phyloP scores from a whole-genome alignment of 2,888 invertebrate species.

The Beris morrisii region DNA sequence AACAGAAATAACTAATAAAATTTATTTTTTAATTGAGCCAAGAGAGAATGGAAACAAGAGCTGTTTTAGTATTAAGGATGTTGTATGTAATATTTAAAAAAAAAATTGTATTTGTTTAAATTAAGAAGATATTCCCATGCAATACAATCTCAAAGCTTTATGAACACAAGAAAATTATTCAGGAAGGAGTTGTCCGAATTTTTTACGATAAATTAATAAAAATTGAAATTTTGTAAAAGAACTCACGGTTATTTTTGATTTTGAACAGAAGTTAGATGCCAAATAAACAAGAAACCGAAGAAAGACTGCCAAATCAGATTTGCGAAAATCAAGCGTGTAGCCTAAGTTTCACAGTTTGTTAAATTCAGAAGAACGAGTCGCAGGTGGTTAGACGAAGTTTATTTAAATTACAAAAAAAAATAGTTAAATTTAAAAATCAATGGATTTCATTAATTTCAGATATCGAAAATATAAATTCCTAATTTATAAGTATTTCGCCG shows the following conservation, averaged over 20 bases:
- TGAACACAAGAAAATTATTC: slow-evolving; percentile 11
- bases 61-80: slow-evolving; percentile 17
- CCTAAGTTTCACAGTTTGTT: too few species aligned
- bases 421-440: slow-evolving; percentile 2
- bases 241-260: too few species aligned
- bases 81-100: not conserved
- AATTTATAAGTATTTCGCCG: slow-evolving; percentile 56
- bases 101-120: slow-evolving; percentile 18
- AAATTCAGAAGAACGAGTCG: too few species aligned
- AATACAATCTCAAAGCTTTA: slow-evolving; percentile 28
- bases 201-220: slow-evolving; percentile 24
- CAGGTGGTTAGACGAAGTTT: not conserved
- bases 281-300: too few species aligned
- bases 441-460: not conserved
- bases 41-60: not conserved
- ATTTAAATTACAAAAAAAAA: slow-evolving; percentile 17
- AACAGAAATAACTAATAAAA: not conserved
- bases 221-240: not conserved
- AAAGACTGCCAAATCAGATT: too few species aligned
- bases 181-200: slow-evolving; percentile 22
- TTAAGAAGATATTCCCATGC: not conserved
- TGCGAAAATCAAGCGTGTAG: too few species aligned
- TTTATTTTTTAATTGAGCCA: not conserved
- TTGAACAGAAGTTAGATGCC: too few species aligned
- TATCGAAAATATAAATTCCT: slow-evolving; percentile 34